Conservation (phyloP, 1,140 invertebrate genomes). For the Muscidifurax raptorellus region DNA sequence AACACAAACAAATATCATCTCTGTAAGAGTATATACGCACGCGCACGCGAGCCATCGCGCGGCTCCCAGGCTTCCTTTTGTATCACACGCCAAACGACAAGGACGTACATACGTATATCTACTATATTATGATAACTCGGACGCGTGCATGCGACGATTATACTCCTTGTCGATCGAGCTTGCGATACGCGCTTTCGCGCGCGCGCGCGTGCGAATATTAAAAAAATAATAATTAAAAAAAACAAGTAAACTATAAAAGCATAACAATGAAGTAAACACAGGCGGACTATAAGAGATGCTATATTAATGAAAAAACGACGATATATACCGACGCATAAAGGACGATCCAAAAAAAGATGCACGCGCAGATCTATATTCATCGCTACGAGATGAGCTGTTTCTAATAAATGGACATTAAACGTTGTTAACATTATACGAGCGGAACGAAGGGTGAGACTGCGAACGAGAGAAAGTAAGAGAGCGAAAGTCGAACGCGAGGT, state of each 20-base stretch:
- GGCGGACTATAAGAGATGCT: slow-evolving; percentile 59
- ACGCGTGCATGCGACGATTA: neutral
- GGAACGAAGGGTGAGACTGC: slow-evolving; percentile 19
- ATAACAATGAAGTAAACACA: neutral
- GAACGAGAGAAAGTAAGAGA: slow-evolving; percentile 43
- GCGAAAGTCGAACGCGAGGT: slow-evolving; percentile 48
- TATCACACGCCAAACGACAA: neutral
- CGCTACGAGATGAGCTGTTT: slow-evolving; percentile 66
- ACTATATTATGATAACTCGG: neutral
- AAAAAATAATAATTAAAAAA: slow-evolving; percentile 57
- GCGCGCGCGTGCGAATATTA: neutral
- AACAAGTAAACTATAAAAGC: slow-evolving; percentile 54
- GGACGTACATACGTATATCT: neutral
- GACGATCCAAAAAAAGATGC: slow-evolving; percentile 26
- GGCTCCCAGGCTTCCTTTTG: slow-evolving; percentile 3
- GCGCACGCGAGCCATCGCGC: neutral
- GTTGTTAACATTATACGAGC: slow-evolving; percentile 61
- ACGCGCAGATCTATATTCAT: slow-evolving; percentile 59
- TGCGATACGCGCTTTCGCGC: slow-evolving; percentile 14
- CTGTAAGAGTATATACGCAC: neutral
- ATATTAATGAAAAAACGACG: slow-evolving; percentile 60
- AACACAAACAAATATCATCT: slow-evolving; percentile 38
- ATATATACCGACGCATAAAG: no score
- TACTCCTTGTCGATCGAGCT: slow-evolving; percentile 13
- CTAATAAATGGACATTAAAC: slow-evolving; percentile 66